Evolutionary conservation across 2,888 invertebrate genomes (phyloP), one percentile per base, ranked within the genome.

Genomic region (Apotomis turbidana): DNA sequence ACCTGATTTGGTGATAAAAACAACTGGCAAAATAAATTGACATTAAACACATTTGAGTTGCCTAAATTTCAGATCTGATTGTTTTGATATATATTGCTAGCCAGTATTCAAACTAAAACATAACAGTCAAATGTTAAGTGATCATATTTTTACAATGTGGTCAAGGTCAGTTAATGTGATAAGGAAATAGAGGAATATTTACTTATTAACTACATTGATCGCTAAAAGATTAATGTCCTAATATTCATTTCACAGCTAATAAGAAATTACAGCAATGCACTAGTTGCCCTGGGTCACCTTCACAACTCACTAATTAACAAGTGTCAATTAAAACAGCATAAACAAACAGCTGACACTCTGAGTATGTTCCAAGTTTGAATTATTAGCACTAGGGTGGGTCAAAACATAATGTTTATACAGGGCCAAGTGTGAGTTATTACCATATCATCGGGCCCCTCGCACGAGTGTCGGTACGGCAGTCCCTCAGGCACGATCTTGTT

Each of bases 361-460:
- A 13, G 13, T 49, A 64, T 61, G 36, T 71, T 74, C 62, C 13
- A 67, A 70, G 70, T 66, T 74, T 51, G 5, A 72, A 72, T 44
- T 58, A n/a, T 38, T 27, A 49, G 1, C 52, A 59, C 44, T n/a
- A 52, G 66, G 64, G 68, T 58, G 38, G 64, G 64, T 73, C 54
- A 77, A 62, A 78, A 78, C 78, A 77, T 75, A 74, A 68, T 78
- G 73, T 75, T 68, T 73, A 41, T 63, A 49, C 49, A 49, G 10
- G 13, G 13, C 41, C 49, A 78, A 54, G n/a, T 15, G 64, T 49
- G 59, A 54, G 44, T 71, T 82, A 94, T 95, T 91, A 98, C 99
- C 99, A 99, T 99, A 90, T 99, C 99, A 91, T 99, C 99, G 78
- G 99, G 98, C 79, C 99, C 99, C 95, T 99, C 99, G 93, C 98